Evolutionary conservation across 2,888 invertebrate species (phyloP).

Genomic region (Cylindroiulus punctatus): DNA sequence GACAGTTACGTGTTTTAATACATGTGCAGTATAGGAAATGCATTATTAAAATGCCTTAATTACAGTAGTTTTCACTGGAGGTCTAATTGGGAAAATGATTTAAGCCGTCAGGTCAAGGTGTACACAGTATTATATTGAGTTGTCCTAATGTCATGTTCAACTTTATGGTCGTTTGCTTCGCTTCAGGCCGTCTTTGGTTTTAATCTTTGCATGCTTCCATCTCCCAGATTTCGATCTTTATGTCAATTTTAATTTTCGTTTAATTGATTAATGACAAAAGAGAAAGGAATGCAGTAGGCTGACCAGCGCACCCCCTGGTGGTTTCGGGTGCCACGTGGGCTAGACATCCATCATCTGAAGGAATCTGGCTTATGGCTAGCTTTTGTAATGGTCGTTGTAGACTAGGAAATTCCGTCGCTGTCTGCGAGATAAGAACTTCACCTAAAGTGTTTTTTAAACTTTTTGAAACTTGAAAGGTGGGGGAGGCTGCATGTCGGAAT

Average conservation of each 20-base stretch:
- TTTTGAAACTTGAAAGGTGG: conserved; percentile 25
- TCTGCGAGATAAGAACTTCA: conserved; percentile 20
- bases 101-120: too few species aligned
- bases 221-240: neutral
- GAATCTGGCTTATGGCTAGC: conserved; percentile 15
- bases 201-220: neutral
- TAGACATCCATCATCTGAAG: conserved; percentile 37
- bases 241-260: conserved; percentile 18
- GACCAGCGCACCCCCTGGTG: neutral
- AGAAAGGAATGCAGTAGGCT: neutral
- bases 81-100: too few species aligned
- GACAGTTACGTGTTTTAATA: too few species aligned
- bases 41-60: too few species aligned
- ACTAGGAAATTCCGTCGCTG: conserved; percentile 5
- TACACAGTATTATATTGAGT: neutral
- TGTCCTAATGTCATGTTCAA: neutral
- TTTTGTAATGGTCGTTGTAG: conserved; percentile 20
- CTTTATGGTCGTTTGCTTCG: neutral
- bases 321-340: conserved; percentile 23
- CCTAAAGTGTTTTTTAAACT: conserved; percentile 1
- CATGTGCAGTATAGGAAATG: too few species aligned
- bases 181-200: neutral
- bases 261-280: conserved; percentile 40
- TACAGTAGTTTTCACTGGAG: too few species aligned
- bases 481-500: neutral